phyloP scores from a whole-genome alignment of 2,888 invertebrate species.

The Brenthis ino region DNA sequence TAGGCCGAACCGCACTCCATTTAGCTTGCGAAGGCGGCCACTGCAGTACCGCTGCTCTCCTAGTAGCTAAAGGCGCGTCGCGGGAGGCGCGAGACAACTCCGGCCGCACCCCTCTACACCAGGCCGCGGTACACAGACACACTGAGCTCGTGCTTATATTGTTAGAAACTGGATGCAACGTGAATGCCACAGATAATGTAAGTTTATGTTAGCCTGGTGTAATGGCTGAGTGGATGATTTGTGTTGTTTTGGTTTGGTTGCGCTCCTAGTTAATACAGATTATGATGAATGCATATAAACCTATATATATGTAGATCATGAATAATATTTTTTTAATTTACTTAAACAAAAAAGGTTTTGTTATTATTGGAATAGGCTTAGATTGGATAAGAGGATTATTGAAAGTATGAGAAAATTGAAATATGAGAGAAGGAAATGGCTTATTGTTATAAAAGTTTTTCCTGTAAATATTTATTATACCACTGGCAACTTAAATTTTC shows the following conservation, averaged over 20 bases:
- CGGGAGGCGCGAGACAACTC: conserved; percentile 87
- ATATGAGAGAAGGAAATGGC: too few species aligned
- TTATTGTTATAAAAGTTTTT: too few species aligned
- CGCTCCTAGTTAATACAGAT: conserved; percentile 4
- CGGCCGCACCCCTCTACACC: conserved; percentile 88
- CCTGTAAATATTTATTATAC: too few species aligned
- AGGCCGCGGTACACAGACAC: conserved; percentile 89
- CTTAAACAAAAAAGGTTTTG: too few species aligned
- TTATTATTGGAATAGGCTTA: too few species aligned
- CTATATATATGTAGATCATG: too few species aligned
- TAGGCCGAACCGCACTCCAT: conserved; percentile 85
- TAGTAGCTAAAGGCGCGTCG: conserved; percentile 83
- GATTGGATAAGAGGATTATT: too few species aligned
- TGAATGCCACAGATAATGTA: conserved; percentile 77
- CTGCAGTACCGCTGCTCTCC: conserved; percentile 81
- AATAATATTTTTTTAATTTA: too few species aligned
- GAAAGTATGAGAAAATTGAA: too few species aligned
- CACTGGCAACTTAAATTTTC: too few species aligned
- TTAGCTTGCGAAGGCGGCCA: conserved; percentile 87
- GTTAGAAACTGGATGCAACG: conserved; percentile 85
- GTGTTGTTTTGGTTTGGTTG: conserved; percentile 3
- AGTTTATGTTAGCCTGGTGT: conserved; percentile 47
- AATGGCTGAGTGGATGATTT: conserved; percentile 8
- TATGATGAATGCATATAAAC: background rate
- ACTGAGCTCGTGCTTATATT: conserved; percentile 87